phyloP scores from a whole-genome alignment of 2,797 vertebrate genomes.

The Brotula barbata region DNA sequence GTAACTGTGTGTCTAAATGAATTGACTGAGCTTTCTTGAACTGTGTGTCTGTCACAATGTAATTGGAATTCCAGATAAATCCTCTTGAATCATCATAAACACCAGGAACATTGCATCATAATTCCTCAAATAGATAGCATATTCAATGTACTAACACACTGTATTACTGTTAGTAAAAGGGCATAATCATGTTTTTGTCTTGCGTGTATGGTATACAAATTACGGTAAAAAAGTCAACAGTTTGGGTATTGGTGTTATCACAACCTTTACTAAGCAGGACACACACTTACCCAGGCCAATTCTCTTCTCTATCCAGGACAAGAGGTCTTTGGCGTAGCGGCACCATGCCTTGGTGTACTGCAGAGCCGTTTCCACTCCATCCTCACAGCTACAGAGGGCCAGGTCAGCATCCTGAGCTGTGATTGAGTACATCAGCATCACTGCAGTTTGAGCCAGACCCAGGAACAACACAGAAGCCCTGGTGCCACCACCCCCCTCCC shows the following conservation, averaged over 20 bases:
- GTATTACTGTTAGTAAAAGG: not conserved
- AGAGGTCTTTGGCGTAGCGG: constrained; percentile 91
- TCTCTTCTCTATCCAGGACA: constrained; percentile 91
- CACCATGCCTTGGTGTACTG: constrained; percentile 92
- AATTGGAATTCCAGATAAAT: constrained; percentile 6
- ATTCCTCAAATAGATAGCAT: too few relatives aligned
- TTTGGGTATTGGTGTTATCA: constrained; percentile 6
- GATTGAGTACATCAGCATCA: constrained; percentile 79
- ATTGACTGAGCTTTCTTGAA: too few relatives aligned
- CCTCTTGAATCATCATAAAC: not conserved
- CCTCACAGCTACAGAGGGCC: constrained; percentile 83
- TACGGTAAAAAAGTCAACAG: not conserved
- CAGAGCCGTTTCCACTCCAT: constrained; percentile 87
- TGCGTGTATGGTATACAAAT: too few relatives aligned
- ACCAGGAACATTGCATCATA: not conserved
- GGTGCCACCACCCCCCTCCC: not conserved
- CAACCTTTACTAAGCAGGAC: constrained; percentile 19
- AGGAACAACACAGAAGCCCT: too few relatives aligned
- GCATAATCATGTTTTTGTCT: not conserved
- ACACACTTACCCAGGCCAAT: constrained; percentile 81
- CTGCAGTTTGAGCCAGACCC: constrained; percentile 39
- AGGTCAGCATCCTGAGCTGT: constrained; percentile 88
- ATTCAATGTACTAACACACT: too few relatives aligned
- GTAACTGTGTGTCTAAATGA: too few relatives aligned
- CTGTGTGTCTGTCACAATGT: not conserved